Percentiles rank a stretch among this genome's conserved stretches.
These are phyloP conservation scores for Drosophila simulans DNA, from an alignment of 1,140 invertebrate species.

Conservation along the genomic window DNA sequence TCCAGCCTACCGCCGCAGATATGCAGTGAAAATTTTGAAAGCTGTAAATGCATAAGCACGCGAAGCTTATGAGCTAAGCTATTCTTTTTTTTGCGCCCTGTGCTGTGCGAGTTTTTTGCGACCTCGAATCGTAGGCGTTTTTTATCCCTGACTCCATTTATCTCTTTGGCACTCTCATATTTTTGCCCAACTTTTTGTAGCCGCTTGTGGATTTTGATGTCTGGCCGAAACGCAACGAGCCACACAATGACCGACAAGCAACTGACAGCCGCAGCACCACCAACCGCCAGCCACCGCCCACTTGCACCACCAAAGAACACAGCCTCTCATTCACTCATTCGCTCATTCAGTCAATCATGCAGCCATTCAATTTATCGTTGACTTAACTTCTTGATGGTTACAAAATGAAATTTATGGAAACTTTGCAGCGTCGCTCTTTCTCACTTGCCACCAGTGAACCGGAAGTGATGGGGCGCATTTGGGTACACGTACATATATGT, in stretches of 20 bases:
- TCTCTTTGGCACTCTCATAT: constrained; percentile 14
- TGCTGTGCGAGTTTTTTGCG: not conserved
- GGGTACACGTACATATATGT: too few species aligned
- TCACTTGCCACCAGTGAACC: not conserved
- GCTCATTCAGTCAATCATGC: constrained; percentile 75
- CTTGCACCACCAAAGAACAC: constrained; percentile 1
- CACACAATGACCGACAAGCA: constrained; percentile 65
- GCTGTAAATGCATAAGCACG: too few species aligned
- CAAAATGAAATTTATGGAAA: constrained; percentile 80
- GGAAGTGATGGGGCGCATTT: not conserved
- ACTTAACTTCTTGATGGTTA: constrained; percentile 80
- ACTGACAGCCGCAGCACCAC: constrained; percentile 38
- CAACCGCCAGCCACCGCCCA: not conserved
- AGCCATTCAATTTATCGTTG: constrained; percentile 80
- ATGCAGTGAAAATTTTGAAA: too few species aligned
- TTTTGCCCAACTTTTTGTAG: constrained; percentile 4
- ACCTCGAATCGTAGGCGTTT: constrained; percentile 1
- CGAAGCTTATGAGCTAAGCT: too few species aligned
- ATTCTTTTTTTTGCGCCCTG: not conserved
- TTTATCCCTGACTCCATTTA: constrained; percentile 17
- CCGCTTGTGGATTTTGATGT: constrained; percentile 48
- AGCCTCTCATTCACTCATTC: constrained; percentile 50
- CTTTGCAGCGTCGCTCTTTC: constrained; percentile 7
- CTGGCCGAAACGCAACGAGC: constrained; percentile 57
- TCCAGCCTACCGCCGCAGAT: too few species aligned